Conservation (phyloP, 2,888 invertebrate genomes). For the Pristionchus entomophagus region DNA sequence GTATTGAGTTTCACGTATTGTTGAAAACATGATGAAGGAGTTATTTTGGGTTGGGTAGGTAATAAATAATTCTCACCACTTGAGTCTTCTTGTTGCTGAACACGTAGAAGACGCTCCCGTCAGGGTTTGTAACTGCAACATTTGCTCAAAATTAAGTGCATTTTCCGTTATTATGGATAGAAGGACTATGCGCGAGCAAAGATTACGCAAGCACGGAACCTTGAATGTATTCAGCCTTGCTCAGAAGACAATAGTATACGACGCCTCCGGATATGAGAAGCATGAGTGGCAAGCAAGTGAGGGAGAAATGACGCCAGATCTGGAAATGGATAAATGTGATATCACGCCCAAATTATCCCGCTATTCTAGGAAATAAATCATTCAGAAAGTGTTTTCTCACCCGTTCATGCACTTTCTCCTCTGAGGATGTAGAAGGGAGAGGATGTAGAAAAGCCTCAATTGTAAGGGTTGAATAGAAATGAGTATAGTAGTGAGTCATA, state of each 20-base stretch:
- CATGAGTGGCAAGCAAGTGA: neutral
- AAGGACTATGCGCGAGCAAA: too few species aligned
- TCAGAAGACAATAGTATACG: neutral
- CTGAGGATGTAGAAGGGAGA: neutral
- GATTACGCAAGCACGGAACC: too few species aligned
- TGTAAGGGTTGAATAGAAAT: neutral
- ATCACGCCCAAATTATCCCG: neutral
- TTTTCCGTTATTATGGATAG: too few species aligned
- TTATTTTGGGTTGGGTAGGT: neutral
- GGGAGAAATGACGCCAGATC: neutral
- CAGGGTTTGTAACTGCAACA: neutral
- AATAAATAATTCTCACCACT: neutral
- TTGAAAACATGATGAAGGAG: neutral
- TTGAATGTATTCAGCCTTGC: neutral
- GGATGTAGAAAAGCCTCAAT: neutral
- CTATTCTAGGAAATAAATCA: neutral
- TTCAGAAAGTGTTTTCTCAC: neutral
- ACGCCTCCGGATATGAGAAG: neutral
- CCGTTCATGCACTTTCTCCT: neutral
- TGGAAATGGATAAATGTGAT: neutral
- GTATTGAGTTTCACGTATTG: neutral
- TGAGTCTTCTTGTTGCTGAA: neutral
- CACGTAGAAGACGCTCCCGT: neutral
- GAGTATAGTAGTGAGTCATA: neutral
- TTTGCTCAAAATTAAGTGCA: too few species aligned